These are phyloP conservation scores for Acestrorhynchus altus DNA, from an alignment of 2,797 vertebrate species.

Conservation along the genomic window DNA sequence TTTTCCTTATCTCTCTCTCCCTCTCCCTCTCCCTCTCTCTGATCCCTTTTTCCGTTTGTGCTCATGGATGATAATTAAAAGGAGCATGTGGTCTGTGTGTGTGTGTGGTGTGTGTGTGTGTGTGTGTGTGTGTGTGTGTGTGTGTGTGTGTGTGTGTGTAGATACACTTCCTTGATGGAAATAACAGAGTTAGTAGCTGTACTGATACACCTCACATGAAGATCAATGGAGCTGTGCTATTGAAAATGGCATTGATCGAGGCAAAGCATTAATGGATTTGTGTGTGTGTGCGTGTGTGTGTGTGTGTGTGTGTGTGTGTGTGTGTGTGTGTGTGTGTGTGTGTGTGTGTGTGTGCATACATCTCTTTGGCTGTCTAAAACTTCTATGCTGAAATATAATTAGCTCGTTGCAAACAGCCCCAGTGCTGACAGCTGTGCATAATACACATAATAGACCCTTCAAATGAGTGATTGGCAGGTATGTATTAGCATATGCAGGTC, in stretches of 20 bases:
- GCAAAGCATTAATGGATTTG: neutral
- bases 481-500: neutral
- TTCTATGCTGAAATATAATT: constrained; percentile 2
- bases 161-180: neutral
- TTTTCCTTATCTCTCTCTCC: neutral
- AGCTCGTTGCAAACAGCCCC: constrained; percentile 6
- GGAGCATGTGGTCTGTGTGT: too few species aligned
- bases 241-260: neutral
- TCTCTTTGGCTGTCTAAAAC: neutral
- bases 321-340: neutral
- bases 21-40: neutral
- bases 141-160: neutral
- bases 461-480: neutral
- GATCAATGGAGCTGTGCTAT: neutral
- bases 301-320: neutral
- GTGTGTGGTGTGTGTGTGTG: too few species aligned
- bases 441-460: constrained; percentile 2
- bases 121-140: neutral
- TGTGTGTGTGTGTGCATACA: neutral
- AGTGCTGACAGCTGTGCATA: neutral
- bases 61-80: neutral
- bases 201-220: neutral
- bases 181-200: neutral
- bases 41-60: neutral
- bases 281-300: neutral